Evolutionary conservation across 2,113 vertebrate genomes (phyloP).

Genomic region (Astur gentilis): DNA sequence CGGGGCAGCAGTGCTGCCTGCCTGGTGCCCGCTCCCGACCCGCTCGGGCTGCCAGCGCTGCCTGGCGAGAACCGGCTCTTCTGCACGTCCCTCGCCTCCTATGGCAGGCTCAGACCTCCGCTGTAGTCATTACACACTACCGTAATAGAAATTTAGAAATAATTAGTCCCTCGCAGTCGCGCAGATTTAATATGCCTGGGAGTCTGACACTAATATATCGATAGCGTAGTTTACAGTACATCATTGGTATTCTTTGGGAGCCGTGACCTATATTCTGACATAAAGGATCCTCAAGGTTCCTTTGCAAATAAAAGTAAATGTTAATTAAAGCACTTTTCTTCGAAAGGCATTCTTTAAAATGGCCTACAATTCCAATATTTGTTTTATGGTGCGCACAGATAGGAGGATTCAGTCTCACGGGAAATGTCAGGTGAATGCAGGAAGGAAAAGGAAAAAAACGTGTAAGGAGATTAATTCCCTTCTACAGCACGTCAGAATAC

Average conservation of each 20-base stretch:
- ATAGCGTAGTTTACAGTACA: neutral
- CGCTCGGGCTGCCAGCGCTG: fast-evolving
- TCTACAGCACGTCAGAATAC: neutral
- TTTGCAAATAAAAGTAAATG: constrained; percentile 44
- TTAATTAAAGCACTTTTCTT: constrained; percentile 44
- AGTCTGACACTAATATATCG: neutral
- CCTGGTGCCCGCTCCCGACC: neutral
- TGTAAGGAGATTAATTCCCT: neutral
- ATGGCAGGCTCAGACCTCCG: neutral
- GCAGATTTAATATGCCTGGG: neutral
- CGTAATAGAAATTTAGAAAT: neutral
- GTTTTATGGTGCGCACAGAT: neutral
- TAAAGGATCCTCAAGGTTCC: neutral
- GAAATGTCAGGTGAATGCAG: neutral
- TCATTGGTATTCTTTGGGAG: neutral
- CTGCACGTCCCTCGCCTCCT: neutral
- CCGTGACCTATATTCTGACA: neutral
- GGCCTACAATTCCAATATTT: constrained; percentile 31
- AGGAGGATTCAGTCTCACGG: neutral
- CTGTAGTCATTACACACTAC: neutral
- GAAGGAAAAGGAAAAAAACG: neutral
- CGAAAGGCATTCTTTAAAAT: neutral
- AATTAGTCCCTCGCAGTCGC: neutral
- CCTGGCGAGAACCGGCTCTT: fast-evolving
- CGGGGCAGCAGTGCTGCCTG: neutral